phyloP scores from a whole-genome alignment of 2,113 vertebrate species.

The Falcunculus frontatus region DNA sequence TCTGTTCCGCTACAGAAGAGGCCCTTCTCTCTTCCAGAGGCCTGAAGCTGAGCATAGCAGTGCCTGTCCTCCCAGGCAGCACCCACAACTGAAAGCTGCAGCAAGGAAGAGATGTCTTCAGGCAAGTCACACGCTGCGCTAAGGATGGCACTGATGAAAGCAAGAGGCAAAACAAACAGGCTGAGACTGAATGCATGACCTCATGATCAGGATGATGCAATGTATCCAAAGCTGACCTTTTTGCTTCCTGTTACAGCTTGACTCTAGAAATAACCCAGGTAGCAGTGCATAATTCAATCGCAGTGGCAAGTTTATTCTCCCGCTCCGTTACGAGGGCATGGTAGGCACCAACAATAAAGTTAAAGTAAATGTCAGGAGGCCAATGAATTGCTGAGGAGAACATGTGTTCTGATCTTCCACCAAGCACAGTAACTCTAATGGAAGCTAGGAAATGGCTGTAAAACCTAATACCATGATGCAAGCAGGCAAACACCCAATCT shows the following conservation, averaged over 20 bases:
- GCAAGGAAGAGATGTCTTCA: background rate
- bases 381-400: constrained; percentile 44
- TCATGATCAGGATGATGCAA: constrained; percentile 8
- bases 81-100: background rate
- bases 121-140: rapidly evolving
- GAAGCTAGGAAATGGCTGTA: constrained; percentile 28
- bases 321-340: background rate
- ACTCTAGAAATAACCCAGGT: constrained; percentile 22
- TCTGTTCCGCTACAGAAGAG: background rate
- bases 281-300: constrained; percentile 42
- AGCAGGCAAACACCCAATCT: background rate
- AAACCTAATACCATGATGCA: constrained; percentile 47
- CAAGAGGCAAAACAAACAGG: constrained; percentile 19
- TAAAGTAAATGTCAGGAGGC: constrained; percentile 57
- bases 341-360: constrained; percentile 56
- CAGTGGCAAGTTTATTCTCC: constrained; percentile 33
- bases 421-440: constrained; percentile 47
- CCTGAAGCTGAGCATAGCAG: background rate
- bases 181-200: background rate
- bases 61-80: background rate
- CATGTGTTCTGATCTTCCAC: constrained; percentile 49
- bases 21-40: background rate
- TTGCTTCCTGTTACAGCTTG: constrained; percentile 2
- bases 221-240: constrained; percentile 35
- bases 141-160: background rate